Conservation (phyloP, 2,888 invertebrate genomes). For the Lordiphosa andalusiaca region DNA sequence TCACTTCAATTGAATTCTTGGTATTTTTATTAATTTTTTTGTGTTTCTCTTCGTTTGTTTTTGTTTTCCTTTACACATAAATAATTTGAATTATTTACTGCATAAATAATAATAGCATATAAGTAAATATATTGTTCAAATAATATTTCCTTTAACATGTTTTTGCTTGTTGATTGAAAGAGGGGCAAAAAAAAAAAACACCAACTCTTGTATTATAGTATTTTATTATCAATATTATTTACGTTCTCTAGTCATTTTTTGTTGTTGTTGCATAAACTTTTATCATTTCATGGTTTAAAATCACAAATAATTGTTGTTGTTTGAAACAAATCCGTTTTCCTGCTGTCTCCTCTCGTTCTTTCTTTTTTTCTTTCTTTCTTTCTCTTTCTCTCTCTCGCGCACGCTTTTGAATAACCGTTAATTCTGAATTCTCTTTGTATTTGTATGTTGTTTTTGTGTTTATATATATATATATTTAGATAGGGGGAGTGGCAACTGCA, state of each 20-base stretch:
- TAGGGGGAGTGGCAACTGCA: slow-evolving; percentile 3
- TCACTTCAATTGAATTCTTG: slow-evolving; percentile 23
- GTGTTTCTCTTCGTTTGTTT: neutral
- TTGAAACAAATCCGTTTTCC: slow-evolving; percentile 82
- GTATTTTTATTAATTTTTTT: slow-evolving; percentile 29
- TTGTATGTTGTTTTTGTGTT: slow-evolving; percentile 1
- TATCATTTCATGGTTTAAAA: slow-evolving; percentile 69
- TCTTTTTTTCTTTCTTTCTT: slow-evolving; percentile 12
- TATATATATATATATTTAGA: slow-evolving; percentile 3
- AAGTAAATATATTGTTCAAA: slow-evolving; percentile 34
- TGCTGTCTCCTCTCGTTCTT: slow-evolving; percentile 12
- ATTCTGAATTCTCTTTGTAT: slow-evolving; percentile 14
- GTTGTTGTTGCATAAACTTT: slow-evolving; percentile 38
- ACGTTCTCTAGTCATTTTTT: slow-evolving; percentile 51
- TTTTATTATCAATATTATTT: slow-evolving; percentile 44
- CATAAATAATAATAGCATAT: slow-evolving; percentile 53
- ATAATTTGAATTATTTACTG: slow-evolving; percentile 54
- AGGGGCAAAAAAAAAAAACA: slow-evolving; percentile 37
- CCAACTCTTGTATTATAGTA: slow-evolving; percentile 42
- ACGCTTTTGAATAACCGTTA: slow-evolving; percentile 7
- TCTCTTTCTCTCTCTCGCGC: slow-evolving; percentile 13
- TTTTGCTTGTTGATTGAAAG: slow-evolving; percentile 34
- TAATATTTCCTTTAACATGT: slow-evolving; percentile 12
- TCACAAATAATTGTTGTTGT: slow-evolving; percentile 72
- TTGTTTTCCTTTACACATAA: slow-evolving; percentile 52